Percentiles rank a stretch among this genome's conserved stretches.
These are phyloP conservation scores for Tricholaema leucomelas DNA, from an alignment of 2,113 vertebrate genomes.

Conservation along the genomic window DNA sequence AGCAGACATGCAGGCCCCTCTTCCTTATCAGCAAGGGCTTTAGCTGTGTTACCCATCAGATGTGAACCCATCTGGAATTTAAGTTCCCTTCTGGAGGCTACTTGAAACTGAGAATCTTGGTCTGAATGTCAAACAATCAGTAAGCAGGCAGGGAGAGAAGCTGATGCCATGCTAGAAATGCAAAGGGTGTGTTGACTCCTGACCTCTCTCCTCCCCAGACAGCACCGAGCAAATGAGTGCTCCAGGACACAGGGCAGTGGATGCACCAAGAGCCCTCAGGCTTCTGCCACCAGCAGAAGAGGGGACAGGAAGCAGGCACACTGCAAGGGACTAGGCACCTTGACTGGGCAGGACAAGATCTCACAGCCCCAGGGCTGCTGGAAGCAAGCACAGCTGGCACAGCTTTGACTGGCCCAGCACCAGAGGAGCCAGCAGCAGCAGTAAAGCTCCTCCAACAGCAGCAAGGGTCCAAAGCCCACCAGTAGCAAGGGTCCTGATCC, in stretches of 20 bases:
- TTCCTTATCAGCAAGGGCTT: not conserved
- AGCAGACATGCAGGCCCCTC: not conserved
- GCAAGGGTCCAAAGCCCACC: too few relatives aligned
- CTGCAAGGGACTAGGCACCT: not conserved
- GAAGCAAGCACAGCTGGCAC: not conserved
- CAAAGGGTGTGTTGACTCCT: not conserved
- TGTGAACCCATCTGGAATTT: constrained; percentile 3
- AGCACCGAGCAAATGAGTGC: not conserved
- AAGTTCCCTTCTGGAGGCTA: constrained; percentile 18
- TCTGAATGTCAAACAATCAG: not conserved
- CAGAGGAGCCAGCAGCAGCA: not conserved
- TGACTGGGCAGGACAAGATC: not conserved
- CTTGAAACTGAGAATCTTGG: not conserved
- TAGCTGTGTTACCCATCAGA: not conserved
- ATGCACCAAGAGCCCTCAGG: not conserved
- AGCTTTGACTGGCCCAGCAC: not conserved
- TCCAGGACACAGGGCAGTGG: not conserved
- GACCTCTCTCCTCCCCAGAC: not conserved
- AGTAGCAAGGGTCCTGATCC: too few relatives aligned
- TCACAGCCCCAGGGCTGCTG: not conserved
- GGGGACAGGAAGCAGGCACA: not conserved
- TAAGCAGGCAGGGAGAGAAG: not conserved
- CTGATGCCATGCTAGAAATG: not conserved
- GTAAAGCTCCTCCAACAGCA: too few relatives aligned
- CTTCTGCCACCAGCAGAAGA: not conserved